phyloP scores from a whole-genome alignment of 2,888 invertebrate genomes.

The Neocrepidodera transversa region DNA sequence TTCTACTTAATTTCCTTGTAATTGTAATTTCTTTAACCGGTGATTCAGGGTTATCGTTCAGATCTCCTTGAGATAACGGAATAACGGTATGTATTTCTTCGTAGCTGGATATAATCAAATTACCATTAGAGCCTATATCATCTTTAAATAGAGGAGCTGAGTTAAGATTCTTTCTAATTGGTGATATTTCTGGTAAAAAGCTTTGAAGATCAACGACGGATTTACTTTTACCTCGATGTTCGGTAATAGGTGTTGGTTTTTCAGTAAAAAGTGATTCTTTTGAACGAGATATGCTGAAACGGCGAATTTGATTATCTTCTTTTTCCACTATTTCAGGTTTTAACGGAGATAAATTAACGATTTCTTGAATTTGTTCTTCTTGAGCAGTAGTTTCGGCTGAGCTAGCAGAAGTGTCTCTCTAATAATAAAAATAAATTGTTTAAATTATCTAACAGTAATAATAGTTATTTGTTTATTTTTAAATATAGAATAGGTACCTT shows the following conservation, averaged over 20 bases:
- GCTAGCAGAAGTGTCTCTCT: constrained; percentile 27
- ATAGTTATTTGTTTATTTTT: too few species aligned
- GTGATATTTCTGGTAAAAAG: constrained; percentile 49
- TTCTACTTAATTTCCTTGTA: constrained; percentile 43
- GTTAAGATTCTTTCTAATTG: constrained; percentile 51
- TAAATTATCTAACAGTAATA: too few species aligned
- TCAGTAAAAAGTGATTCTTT: constrained; percentile 27
- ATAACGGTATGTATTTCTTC: constrained; percentile 38
- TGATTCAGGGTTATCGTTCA: constrained; percentile 13
- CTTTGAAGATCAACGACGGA: constrained; percentile 53
- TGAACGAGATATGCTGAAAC: constrained; percentile 31
- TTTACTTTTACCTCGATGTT: constrained; percentile 49
- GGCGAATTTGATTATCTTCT: neutral
- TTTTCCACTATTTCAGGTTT: constrained; percentile 5
- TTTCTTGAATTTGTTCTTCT: constrained; percentile 14
- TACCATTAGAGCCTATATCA: constrained; percentile 30
- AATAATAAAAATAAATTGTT: constrained; percentile 10
- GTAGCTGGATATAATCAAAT: constrained; percentile 23
- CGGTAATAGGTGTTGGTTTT: constrained; percentile 19
- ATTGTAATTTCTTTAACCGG: constrained; percentile 31
- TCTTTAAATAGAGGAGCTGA: constrained; percentile 56
- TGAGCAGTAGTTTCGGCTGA: constrained; percentile 29
- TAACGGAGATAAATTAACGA: neutral
- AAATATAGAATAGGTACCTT: constrained; percentile 14
- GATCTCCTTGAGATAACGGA: constrained; percentile 16